These are phyloP conservation scores for Hirundo rustica DNA, from an alignment of 2,797 vertebrate genomes.

Conservation along the genomic window DNA sequence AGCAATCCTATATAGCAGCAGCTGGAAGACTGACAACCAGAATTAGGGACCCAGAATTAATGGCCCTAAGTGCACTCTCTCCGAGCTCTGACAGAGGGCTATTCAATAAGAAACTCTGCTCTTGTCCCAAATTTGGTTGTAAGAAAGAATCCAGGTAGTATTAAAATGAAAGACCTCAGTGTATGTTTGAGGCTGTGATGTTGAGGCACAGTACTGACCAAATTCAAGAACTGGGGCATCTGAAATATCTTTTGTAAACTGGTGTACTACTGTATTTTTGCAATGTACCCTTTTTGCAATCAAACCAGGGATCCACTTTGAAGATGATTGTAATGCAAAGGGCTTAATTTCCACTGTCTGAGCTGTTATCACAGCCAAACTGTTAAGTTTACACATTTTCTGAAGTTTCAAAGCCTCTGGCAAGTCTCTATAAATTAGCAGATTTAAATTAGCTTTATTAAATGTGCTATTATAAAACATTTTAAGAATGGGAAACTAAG, in stretches of 20 bases:
- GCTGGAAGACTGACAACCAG: neutral
- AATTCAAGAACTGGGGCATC: neutral
- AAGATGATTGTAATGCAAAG: slow-evolving; percentile 45
- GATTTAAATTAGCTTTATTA: slow-evolving; percentile 78
- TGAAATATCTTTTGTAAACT: neutral
- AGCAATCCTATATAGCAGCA: neutral
- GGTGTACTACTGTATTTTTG: neutral
- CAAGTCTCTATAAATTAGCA: slow-evolving; percentile 75
- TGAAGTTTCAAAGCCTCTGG: slow-evolving; percentile 72
- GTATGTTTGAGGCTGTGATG: neutral
- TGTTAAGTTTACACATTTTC: slow-evolving; percentile 73
- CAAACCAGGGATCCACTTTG: neutral
- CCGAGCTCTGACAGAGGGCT: neutral
- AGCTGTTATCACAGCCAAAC: slow-evolving; percentile 71
- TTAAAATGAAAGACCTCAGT: neutral
- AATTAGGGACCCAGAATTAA: slow-evolving; percentile 14
- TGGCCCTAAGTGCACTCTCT: neutral
- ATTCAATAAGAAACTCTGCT: neutral
- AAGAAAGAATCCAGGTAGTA: neutral
- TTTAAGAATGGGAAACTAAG: slow-evolving; percentile 62
- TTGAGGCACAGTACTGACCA: neutral
- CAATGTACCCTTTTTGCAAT: neutral
- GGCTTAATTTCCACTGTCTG: slow-evolving; percentile 61
- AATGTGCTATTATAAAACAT: slow-evolving; percentile 75
- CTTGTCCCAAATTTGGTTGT: neutral